These are phyloP conservation scores for Scomberomorus guttatus DNA, from an alignment of 2,797 vertebrate species.

Conservation along the genomic window DNA sequence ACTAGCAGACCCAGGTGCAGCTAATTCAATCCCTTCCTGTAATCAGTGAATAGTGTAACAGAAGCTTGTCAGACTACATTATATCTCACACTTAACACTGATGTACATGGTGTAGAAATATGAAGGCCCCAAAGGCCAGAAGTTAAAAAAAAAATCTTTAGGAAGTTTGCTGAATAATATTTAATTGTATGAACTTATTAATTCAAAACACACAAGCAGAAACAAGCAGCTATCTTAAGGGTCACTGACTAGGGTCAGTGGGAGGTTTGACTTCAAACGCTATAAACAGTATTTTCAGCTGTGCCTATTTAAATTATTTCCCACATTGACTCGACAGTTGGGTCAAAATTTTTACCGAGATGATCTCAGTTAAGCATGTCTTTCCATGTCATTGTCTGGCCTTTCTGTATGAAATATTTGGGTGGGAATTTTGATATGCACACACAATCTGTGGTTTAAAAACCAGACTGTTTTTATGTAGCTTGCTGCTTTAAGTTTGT, in stretches of 20 bases:
- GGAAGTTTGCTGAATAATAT: not conserved
- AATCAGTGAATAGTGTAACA: constrained; percentile 7
- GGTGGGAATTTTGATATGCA: not conserved
- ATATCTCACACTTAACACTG: constrained; percentile 24
- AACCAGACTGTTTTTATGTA: not conserved
- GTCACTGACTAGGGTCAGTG: too few relatives aligned
- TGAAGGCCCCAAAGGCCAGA: not conserved
- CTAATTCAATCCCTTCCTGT: constrained; percentile 16
- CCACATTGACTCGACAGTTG: too few relatives aligned
- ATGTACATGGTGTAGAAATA: not conserved
- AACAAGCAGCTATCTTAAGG: not conserved
- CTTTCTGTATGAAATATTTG: not conserved
- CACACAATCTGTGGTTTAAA: not conserved
- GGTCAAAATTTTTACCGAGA: too few relatives aligned
- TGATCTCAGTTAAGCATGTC: too few relatives aligned
- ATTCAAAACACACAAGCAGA: not conserved
- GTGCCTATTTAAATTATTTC: not conserved
- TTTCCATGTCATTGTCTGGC: too few relatives aligned
- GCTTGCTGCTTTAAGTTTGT: not conserved
- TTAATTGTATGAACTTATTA: not conserved
- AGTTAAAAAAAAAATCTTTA: not conserved
- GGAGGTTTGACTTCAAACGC: not conserved
- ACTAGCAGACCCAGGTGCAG: constrained; percentile 49
- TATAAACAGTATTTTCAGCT: constrained; percentile 2
- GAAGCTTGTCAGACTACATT: constrained; percentile 13